phyloP scores from a whole-genome alignment of 2,888 invertebrate species.

The Abscondita cerata region DNA sequence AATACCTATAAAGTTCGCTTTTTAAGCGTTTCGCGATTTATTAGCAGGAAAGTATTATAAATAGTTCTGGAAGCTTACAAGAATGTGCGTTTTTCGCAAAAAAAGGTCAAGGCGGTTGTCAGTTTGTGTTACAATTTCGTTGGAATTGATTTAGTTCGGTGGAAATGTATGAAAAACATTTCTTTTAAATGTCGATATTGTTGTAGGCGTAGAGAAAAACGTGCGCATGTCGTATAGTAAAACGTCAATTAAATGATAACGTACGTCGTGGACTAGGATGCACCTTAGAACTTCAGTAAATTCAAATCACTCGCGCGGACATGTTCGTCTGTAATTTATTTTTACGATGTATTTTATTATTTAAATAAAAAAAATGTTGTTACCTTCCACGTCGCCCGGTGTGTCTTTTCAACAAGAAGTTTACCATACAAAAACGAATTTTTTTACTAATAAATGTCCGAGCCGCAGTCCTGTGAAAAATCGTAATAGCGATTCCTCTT shows the following conservation, averaged over 20 bases:
- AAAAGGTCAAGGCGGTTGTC: background rate
- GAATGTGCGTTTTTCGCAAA: no score
- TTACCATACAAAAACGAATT: slow-evolving; percentile 53
- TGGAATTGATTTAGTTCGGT: background rate
- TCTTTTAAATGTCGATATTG: slow-evolving; percentile 13
- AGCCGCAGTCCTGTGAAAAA: slow-evolving; percentile 44
- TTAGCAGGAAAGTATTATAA: no score
- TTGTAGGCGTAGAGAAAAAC: slow-evolving; percentile 25
- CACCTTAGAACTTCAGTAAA: slow-evolving; percentile 27
- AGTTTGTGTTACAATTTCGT: background rate
- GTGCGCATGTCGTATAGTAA: slow-evolving; percentile 34
- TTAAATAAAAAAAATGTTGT: slow-evolving; percentile 50
- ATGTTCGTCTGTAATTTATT: slow-evolving; percentile 1
- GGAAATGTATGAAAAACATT: background rate
- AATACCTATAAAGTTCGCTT: no score
- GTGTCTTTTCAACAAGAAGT: slow-evolving; percentile 53
- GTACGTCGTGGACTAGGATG: slow-evolving; percentile 33
- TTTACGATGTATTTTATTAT: background rate
- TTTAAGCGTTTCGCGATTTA: no score
- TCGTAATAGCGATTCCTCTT: slow-evolving; percentile 43
- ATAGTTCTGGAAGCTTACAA: no score
- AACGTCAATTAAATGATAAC: slow-evolving; percentile 37
- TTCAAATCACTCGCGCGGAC: slow-evolving; percentile 22
- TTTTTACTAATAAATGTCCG: slow-evolving; percentile 51
- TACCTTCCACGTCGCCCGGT: slow-evolving; percentile 50